Evolutionary conservation across 2,888 invertebrate species (phyloP).

Genomic region (Automeris io): DNA sequence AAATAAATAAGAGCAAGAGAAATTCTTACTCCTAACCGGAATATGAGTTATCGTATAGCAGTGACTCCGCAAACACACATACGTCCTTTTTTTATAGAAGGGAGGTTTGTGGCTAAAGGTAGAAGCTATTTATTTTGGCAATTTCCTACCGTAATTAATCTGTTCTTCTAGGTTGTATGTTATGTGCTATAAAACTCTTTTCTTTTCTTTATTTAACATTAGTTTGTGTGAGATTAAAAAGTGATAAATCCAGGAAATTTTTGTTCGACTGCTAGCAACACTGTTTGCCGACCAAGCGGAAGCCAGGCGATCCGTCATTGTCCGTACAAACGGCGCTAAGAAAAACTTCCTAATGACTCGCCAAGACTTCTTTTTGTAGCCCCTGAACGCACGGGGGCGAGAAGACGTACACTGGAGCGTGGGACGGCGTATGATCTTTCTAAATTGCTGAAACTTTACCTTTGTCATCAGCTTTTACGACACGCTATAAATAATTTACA

Average conservation of each 20-base stretch:
- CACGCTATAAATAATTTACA: no score
- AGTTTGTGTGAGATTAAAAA: no score
- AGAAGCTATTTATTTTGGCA: no score
- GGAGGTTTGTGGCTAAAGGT: no score
- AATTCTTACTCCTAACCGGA: no score
- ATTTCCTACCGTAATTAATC: no score
- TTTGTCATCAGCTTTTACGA: not conserved
- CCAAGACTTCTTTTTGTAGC: slow-evolving; percentile 28
- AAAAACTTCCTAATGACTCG: slow-evolving; percentile 47
- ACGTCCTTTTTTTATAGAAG: no score
- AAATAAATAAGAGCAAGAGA: no score
- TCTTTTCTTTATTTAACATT: no score
- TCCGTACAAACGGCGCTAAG: slow-evolving; percentile 33
- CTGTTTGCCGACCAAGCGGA: slow-evolving; percentile 13
- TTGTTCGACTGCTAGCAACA: slow-evolving; percentile 1
- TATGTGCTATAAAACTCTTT: not conserved
- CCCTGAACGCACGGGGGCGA: slow-evolving; percentile 5
- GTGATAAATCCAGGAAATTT: not conserved
- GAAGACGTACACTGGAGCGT: slow-evolving; percentile 4
- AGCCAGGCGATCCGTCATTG: slow-evolving; percentile 40
- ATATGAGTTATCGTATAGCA: no score
- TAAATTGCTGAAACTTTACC: not conserved
- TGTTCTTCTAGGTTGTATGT: not conserved
- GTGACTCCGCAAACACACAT: no score
- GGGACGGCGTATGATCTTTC: not conserved